These are phyloP conservation scores for Spisula subtruncata DNA, from an alignment of 2,888 invertebrate genomes.

Conservation along the genomic window DNA sequence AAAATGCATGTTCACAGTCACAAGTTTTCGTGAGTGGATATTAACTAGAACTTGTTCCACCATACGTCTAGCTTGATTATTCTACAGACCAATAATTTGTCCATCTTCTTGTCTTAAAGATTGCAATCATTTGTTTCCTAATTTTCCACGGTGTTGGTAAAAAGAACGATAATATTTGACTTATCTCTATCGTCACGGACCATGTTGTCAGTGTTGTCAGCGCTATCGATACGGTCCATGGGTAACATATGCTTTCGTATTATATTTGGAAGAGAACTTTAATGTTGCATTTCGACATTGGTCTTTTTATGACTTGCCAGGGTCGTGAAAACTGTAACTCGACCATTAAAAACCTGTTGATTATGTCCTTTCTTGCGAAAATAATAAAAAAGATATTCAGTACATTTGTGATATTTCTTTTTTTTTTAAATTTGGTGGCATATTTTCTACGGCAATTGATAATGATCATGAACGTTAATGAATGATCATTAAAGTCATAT, in stretches of 20 bases:
- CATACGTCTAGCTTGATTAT: constrained; percentile 35
- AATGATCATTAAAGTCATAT: too few species aligned
- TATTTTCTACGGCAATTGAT: background rate
- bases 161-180: constrained; percentile 7
- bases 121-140: constrained; percentile 24
- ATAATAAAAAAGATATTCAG: too few species aligned
- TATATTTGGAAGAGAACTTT: background rate
- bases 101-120: background rate
- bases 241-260: constrained; percentile 26
- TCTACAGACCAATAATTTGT: constrained; percentile 5
- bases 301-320: background rate
- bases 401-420: background rate
- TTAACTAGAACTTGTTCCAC: constrained; percentile 26
- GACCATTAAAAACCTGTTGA: background rate
- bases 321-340: constrained; percentile 18
- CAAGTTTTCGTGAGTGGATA: constrained; percentile 52
- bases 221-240: constrained; percentile 13
- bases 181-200: constrained; percentile 35
- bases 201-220: background rate
- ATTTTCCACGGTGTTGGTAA: constrained; percentile 6
- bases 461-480: too few species aligned
- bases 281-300: background rate
- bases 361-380: background rate
- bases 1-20: constrained; percentile 41
- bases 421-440: background rate